phyloP scores from a whole-genome alignment of 2,888 invertebrate species.

The Ectemnius lituratus region DNA sequence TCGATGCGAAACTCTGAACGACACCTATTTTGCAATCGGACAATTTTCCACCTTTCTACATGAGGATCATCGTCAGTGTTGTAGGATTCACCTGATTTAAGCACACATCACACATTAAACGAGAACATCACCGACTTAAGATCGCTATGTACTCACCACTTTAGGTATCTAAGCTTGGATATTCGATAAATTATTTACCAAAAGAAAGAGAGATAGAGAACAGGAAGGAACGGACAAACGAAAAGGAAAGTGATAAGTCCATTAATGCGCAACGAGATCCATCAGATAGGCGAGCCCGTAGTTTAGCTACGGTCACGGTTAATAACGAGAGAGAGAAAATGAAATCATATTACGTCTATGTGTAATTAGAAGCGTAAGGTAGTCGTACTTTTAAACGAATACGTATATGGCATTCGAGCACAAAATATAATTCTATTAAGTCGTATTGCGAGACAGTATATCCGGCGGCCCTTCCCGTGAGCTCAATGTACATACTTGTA shows the following conservation, averaged over 20 bases:
- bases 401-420: conserved; percentile 42
- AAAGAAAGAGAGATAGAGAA: background rate
- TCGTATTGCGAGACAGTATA: conserved; percentile 39
- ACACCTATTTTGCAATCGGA: too few relatives aligned
- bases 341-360: conserved; percentile 4
- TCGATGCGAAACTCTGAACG: too few relatives aligned
- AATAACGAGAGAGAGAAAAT: background rate
- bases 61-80: too few relatives aligned
- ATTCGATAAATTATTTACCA: conserved; percentile 7
- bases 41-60: too few relatives aligned
- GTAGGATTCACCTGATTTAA: too few relatives aligned
- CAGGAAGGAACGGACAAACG: conserved; percentile 5
- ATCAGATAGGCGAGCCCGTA: conserved; percentile 11
- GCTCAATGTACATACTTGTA: conserved; percentile 59
- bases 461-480: conserved; percentile 35
- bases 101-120: too few relatives aligned
- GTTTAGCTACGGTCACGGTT: background rate
- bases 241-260: conserved; percentile 14
- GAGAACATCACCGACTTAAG: background rate
- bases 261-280: conserved; percentile 34
- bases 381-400: conserved; percentile 27
- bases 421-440: conserved; percentile 44
- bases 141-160: background rate
- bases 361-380: conserved; percentile 28
- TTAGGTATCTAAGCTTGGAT: conserved; percentile 7